Evolutionary conservation across 1,140 invertebrate species (phyloP).

Genomic region (Atopsyche davidsoni): DNA sequence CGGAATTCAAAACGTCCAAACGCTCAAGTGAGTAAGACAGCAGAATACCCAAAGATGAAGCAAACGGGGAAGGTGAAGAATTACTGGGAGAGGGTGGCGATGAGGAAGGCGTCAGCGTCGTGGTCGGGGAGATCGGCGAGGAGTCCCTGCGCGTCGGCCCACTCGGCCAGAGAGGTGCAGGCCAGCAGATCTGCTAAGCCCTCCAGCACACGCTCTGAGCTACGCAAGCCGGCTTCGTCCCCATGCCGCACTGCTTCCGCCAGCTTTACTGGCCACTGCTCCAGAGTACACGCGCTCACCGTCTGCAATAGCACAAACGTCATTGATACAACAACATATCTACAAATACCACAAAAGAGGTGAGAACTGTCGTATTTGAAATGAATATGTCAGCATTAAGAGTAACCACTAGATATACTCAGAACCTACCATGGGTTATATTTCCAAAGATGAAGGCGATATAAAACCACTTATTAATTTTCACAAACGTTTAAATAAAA

Average conservation of each 20-base stretch:
- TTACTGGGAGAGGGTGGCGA: no score
- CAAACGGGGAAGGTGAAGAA: no score
- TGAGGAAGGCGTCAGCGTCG: conserved; percentile 38
- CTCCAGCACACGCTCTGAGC: conserved; percentile 74
- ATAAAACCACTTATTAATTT: no score
- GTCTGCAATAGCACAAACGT: conserved; percentile 52
- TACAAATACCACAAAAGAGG: no score
- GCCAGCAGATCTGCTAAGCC: conserved; percentile 82
- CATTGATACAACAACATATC: conserved; percentile 14
- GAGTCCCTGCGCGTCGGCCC: conserved; percentile 78
- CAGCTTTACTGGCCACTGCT: conserved; percentile 80
- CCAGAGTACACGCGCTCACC: conserved; percentile 64
- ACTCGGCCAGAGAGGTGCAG: conserved; percentile 82
- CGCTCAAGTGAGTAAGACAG: no score
- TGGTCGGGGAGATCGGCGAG: conserved; percentile 38
- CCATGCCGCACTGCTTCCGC: conserved; percentile 92
- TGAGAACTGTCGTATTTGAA: conserved; percentile 5
- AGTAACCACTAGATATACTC: background rate
- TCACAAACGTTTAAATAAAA: conserved; percentile 39
- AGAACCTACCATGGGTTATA: conserved; percentile 34
- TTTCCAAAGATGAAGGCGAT: no score
- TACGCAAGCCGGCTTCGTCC: conserved; percentile 83
- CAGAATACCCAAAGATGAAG: no score
- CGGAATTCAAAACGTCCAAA: no score
- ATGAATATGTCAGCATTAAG: conserved; percentile 1